These are phyloP conservation scores for Clusia tigrina DNA, from an alignment of 2,888 invertebrate genomes.

Conservation along the genomic window DNA sequence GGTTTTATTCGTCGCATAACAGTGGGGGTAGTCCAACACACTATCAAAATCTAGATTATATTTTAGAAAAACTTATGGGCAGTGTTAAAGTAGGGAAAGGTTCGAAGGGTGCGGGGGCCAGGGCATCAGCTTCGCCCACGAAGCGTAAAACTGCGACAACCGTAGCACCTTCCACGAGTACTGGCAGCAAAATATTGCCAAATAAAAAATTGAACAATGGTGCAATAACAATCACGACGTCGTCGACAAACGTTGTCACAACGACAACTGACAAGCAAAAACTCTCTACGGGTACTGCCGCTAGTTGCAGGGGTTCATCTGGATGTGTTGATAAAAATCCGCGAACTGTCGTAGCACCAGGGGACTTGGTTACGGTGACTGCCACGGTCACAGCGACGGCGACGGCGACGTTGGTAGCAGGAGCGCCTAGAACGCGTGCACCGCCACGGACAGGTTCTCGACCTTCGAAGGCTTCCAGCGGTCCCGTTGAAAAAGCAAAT, in stretches of 20 bases:
- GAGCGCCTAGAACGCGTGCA: conserved; percentile 23
- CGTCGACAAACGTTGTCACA: conserved; percentile 21
- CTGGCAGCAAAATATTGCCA: conserved; percentile 43
- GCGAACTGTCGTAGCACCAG: neutral
- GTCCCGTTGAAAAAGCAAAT: conserved; percentile 36
- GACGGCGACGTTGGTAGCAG: conserved; percentile 22
- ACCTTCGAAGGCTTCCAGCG: conserved; percentile 33
- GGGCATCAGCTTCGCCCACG: conserved; percentile 52
- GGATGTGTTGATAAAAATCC: conserved; percentile 15
- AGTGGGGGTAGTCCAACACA: conserved; percentile 51
- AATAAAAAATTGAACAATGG: conserved; percentile 63
- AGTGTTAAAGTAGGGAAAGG: conserved; percentile 34
- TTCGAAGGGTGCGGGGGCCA: conserved; percentile 15
- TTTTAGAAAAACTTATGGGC: conserved; percentile 58
- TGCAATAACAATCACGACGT: conserved; percentile 46
- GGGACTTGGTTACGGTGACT: neutral
- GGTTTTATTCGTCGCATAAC: conserved; percentile 73
- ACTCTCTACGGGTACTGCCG: conserved; percentile 5
- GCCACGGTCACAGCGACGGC: neutral
- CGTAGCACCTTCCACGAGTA: conserved; percentile 18
- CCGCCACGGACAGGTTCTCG: conserved; percentile 31
- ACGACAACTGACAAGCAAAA: conserved; percentile 31
- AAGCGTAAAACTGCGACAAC: conserved; percentile 47
- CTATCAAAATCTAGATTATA: conserved; percentile 60
- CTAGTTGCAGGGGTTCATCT: conserved; percentile 35